Percentiles rank a stretch among this genome's conserved stretches.
Evolutionary conservation across 2,888 invertebrate species (phyloP).

Genomic region (Dicranocentrus wangi): DNA sequence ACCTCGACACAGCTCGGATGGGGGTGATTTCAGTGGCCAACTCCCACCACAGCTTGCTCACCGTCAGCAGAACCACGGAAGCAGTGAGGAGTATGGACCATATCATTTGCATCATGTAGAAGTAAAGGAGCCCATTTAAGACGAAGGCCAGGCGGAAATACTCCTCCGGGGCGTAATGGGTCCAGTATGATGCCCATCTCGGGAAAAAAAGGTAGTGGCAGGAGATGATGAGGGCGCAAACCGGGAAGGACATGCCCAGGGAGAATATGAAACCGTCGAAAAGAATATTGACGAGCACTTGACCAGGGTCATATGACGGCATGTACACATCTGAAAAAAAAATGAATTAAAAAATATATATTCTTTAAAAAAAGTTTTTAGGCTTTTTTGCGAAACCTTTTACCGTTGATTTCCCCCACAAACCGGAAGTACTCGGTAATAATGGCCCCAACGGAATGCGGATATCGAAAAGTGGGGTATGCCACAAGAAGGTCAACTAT

Average conservation of each 20-base stretch:
- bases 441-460: neutral
- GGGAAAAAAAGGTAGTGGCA: neutral
- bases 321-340: conserved; percentile 6
- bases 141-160: neutral
- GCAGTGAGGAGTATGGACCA: neutral
- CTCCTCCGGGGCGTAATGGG: neutral
- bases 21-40: neutral
- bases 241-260: neutral
- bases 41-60: neutral
- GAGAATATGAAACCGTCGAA: neutral
- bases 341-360: neutral
- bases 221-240: neutral
- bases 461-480: neutral
- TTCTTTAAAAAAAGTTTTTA: neutral
- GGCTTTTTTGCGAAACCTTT: neutral
- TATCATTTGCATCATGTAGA: neutral
- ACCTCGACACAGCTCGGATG: neutral
- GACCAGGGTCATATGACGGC: neutral
- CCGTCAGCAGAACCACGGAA: neutral
- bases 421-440: neutral
- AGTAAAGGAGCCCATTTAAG: neutral
- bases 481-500: neutral
- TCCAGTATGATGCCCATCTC: neutral
- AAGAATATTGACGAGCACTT: neutral
- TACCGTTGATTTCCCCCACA: neutral